Percentiles rank a stretch among this genome's conserved stretches.
phyloP scores from a whole-genome alignment of 2,888 invertebrate species.

The Sarcophaga variegata region DNA sequence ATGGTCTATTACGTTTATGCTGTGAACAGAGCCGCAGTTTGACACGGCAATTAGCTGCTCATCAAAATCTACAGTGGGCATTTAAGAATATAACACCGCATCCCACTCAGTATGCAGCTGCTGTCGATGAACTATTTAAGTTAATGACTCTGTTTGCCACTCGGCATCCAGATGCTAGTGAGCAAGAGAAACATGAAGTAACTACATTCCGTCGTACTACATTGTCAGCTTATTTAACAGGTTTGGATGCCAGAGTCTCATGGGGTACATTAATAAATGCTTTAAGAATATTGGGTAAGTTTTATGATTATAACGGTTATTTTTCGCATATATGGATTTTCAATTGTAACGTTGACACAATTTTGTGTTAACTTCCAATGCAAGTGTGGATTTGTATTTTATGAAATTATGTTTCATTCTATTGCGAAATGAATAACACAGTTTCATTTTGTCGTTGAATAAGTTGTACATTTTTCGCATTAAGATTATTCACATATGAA shows the following conservation, averaged over 20 bases:
- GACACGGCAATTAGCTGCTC: constrained; percentile 92
- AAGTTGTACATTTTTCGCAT: no score
- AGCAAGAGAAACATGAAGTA: constrained; percentile 91
- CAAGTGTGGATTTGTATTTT: no score
- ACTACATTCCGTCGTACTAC: constrained; percentile 92
- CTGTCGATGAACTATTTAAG: constrained; percentile 95
- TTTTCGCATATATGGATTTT: no score
- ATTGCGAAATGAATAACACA: no score
- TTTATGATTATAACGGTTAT: no score
- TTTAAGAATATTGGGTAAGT: constrained; percentile 87
- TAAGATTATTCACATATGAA: no score
- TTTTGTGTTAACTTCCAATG: no score
- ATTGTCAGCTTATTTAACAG: constrained; percentile 93
- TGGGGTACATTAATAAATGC: constrained; percentile 97
- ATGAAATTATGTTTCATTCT: no score
- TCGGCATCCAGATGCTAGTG: constrained; percentile 90
- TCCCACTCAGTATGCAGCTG: constrained; percentile 95
- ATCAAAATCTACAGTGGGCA: constrained; percentile 98
- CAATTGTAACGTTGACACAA: no score
- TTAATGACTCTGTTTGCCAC: constrained; percentile 94
- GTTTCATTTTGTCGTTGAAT: no score
- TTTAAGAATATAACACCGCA: constrained; percentile 98
- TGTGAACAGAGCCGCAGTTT: constrained; percentile 94
- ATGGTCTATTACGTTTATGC: constrained; percentile 93
- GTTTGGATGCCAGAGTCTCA: constrained; percentile 93